Base-by-base conservation (phyloP, 92 coral and sea anemone species). In the Parazoanthus darwini region DNA sequence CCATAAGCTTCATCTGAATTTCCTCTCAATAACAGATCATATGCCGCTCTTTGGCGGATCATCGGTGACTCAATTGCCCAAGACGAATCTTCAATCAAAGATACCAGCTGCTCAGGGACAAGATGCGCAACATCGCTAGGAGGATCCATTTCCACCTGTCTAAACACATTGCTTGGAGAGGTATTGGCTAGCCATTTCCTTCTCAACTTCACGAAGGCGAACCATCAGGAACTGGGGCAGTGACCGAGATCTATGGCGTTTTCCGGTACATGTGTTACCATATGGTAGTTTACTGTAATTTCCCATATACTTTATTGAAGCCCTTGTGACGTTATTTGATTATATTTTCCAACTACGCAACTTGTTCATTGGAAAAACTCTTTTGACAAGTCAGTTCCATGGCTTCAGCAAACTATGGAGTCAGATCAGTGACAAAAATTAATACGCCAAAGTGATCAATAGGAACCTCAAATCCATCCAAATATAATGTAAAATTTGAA, bases 241-340 rank as follows among this genome's bases (percentile, higher is more conserved):
- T 88, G 88, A 56, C 90, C 93, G 79, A 85, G 80, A 74, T 91
- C 78, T 63, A 66, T 74, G 25, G 88, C 54, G 67, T 80, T 88
- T 8, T 87, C 80, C 5, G 85, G 79, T 43, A 82, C 6, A 36
- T 91, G 93, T 35, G 86, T 70, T 25, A 26, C 86, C 93, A 88
- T 91, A 80, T 91, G 93, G 80, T 91, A 91, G 58, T 91, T 91
- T 73, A 91, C 83, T 23, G 88, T 78, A 72, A 91, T 81, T 87
- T 74, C 20, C 90, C 85, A 87, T 75, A 91, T 11, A 88, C n/a
- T 75, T 72, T 73, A 22, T 48, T 33, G 71, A 80, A 83, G 75
- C 77, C 77, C 33, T 78, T 38, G 13, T 91, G 93, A 33, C 88
- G 93, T 4, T 81, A 38, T 74, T 73, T 58, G 14, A 87, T 33